These are phyloP conservation scores for Tenualosa thibaudeaui DNA, from an alignment of 2,797 vertebrate genomes.

Conservation along the genomic window DNA sequence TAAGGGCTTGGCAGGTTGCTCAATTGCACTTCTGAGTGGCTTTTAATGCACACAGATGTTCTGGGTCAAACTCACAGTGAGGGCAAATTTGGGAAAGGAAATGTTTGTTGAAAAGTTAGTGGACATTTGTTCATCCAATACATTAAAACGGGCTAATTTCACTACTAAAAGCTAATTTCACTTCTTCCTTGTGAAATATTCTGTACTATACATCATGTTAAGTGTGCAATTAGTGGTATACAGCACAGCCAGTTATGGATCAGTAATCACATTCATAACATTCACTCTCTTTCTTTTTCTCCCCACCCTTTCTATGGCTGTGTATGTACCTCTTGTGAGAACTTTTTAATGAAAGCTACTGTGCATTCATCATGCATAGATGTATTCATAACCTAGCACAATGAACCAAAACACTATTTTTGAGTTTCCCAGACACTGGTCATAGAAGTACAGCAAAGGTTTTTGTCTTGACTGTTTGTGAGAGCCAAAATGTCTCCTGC, in stretches of 20 bases:
- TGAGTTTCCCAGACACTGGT: slow-evolving; percentile 15
- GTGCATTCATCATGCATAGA: slow-evolving; percentile 20
- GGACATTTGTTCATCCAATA: background rate
- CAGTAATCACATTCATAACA: slow-evolving; percentile 17
- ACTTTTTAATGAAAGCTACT: slow-evolving; percentile 8
- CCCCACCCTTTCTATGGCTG: background rate
- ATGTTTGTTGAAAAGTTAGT: background rate
- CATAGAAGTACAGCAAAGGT: slow-evolving; percentile 23
- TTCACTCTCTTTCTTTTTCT: background rate
- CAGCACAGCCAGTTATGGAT: background rate
- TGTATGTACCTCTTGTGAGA: slow-evolving; percentile 12
- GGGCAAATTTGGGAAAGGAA: background rate
- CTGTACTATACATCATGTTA: background rate
- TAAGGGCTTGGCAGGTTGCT: slow-evolving; percentile 48
- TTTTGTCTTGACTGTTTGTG: background rate
- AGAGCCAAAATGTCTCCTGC: slow-evolving; percentile 25
- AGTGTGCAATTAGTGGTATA: background rate
- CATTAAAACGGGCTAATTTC: background rate
- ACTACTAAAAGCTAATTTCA: background rate
- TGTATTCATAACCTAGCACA: slow-evolving; percentile 23
- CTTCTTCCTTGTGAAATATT: background rate
- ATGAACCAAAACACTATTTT: slow-evolving; percentile 16
- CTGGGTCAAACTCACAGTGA: slow-evolving; percentile 37
- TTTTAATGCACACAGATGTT: slow-evolving; percentile 57
- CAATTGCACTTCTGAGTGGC: slow-evolving; percentile 47